Evolutionary conservation across 1,140 invertebrate species (phyloP), one percentile per base, ranked within the genome.

Genomic region (Rhagoletis pomonella): DNA sequence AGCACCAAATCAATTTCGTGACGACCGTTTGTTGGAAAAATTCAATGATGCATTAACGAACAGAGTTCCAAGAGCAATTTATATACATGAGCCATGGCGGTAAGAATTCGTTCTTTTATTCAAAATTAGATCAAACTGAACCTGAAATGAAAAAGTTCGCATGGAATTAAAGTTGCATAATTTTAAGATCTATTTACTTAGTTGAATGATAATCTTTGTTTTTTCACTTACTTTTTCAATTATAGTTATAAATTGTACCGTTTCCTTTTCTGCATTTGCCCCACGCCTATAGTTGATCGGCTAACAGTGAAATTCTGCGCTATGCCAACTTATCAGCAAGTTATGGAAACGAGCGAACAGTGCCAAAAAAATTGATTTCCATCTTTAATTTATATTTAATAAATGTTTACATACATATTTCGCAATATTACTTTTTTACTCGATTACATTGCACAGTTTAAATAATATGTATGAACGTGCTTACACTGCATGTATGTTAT

Each of bases 11-110:
- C 90, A 92, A 84, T 88, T 96, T 12, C 89, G 93, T 5, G 94
- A 95, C 90, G 60, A 89, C 0, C 62, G 86, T 3, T 89, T 96
- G 60, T 94, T 95, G 88, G 64, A 91, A 3, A 91, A 91, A n/a
- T 95, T 96, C 87, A 93, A 94, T 39, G 90, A 93, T 47, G 94
- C 95, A 7, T 88, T 96, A 10, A 91, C 95, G 7, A 93, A 94
- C 84, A 88, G 91, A 3, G 88, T 92, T 10, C 95, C 95, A 0
- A 89, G 91, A 19, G 39, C 92, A 0, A 19, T 94, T n/a, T 96
- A 96, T 89, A 94, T 94, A 92, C 93, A 94, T 89, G 94, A 95
- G 89, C 93, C 94, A 0, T 93, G 91, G 89, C 90, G 93, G 85
- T 94, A 94, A 89, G 88, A 17, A 69, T 29, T 29, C 14, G 14